Conservation (phyloP, 2,888 invertebrate species). For the Steinernema carpocapsae region DNA sequence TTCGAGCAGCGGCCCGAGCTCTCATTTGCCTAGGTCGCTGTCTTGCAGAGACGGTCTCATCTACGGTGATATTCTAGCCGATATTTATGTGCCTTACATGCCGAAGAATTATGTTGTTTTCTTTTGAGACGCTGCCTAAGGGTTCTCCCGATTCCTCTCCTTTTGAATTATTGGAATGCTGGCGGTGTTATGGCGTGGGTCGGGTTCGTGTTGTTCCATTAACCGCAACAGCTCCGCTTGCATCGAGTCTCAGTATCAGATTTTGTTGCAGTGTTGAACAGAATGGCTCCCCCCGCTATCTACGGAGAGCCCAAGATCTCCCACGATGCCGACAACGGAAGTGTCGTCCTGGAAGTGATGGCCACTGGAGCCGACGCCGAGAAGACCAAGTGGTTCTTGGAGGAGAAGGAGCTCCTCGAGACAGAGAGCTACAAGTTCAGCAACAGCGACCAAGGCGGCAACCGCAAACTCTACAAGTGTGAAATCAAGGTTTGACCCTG, state of each 20-base stretch:
- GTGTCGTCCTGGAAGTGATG: constrained; percentile 64
- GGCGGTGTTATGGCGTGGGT: no score
- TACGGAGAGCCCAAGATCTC: constrained; percentile 67
- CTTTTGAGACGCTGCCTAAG: background rate
- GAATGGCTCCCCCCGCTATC: constrained; percentile 67
- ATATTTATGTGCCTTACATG: constrained; percentile 3
- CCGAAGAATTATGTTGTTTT: constrained; percentile 1
- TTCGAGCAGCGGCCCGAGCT: constrained; percentile 7
- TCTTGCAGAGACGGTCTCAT: background rate
- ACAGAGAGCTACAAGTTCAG: constrained; percentile 62
- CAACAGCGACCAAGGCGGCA: constrained; percentile 63
- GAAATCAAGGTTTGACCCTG: constrained; percentile 61
- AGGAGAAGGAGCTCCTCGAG: constrained; percentile 60
- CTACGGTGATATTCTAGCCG: background rate
- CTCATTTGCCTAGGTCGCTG: background rate
- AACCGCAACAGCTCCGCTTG: background rate
- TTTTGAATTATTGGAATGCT: background rate
- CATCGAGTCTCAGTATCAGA: background rate
- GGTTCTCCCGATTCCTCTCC: background rate
- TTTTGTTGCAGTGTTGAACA: constrained; percentile 7
- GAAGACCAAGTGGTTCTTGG: constrained; percentile 66
- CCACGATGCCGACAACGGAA: constrained; percentile 57
- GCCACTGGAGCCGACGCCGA: constrained; percentile 60
- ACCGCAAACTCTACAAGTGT: constrained; percentile 59
- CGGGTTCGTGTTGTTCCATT: background rate